A percentile compares a stretch with the other conserved stretches of the same genome.
These are phyloP conservation scores for Graphium colonna DNA, from an alignment of 2,888 invertebrate genomes.

Conservation along the genomic window DNA sequence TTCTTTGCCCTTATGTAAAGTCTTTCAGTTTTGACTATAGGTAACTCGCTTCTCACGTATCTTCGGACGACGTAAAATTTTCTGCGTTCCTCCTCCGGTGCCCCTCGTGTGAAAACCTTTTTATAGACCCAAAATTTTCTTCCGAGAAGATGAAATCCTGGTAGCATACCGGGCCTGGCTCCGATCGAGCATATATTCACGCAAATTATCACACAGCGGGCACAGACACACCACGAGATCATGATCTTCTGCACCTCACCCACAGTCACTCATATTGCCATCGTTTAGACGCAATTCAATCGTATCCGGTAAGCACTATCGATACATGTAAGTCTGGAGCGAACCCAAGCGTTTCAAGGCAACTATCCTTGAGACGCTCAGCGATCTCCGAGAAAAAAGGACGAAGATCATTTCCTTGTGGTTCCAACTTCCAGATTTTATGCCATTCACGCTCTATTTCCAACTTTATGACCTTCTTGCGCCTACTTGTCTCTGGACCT, in stretches of 20 bases:
- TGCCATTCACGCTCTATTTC: background rate
- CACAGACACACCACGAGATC: constrained; percentile 24
- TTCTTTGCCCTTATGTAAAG: too few relatives aligned
- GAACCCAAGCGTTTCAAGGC: too few relatives aligned
- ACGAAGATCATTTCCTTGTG: constrained; percentile 27
- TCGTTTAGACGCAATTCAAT: constrained; percentile 26
- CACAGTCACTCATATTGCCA: constrained; percentile 20
- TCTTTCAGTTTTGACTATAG: too few relatives aligned
- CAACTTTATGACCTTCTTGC: background rate
- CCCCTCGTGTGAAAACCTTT: constrained; percentile 14
- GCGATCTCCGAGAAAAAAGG: constrained; percentile 32
- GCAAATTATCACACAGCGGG: constrained; percentile 7
- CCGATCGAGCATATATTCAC: background rate
- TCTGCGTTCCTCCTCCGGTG: background rate
- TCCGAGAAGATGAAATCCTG: constrained; percentile 2
- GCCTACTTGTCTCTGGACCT: background rate
- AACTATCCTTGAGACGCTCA: constrained; percentile 15
- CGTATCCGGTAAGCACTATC: constrained; percentile 31
- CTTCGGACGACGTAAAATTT: too few relatives aligned
- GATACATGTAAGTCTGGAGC: constrained; percentile 31
- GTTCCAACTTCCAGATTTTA: background rate
- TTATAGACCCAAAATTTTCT: constrained; percentile 1
- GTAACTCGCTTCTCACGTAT: too few relatives aligned
- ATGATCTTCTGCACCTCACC: constrained; percentile 5
- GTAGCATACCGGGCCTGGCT: constrained; percentile 13